Evolutionary conservation across 2,113 vertebrate genomes (phyloP).

Genomic region (Petaurus breviceps): DNA sequence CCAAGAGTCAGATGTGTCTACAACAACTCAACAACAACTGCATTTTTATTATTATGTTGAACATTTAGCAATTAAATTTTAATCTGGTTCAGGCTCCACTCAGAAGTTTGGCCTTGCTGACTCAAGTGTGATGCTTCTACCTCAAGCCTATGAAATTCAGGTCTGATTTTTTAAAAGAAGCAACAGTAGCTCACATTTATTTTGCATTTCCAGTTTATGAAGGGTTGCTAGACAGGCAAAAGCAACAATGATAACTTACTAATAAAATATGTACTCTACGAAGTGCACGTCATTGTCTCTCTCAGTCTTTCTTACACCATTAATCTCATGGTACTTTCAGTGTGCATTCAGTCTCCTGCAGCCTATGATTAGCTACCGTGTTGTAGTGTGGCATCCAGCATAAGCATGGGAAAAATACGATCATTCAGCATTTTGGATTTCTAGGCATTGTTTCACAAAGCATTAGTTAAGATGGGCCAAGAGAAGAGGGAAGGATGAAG

Average conservation of each 20-base stretch:
- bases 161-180: not conserved
- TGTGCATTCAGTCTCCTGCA: slow-evolving; percentile 20
- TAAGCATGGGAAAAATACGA: slow-evolving; percentile 26
- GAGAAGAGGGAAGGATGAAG: slow-evolving; percentile 47
- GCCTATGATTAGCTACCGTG: slow-evolving; percentile 18
- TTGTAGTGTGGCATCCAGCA: not conserved
- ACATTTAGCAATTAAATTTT: no score
- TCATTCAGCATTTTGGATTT: not conserved
- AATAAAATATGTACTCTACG: not conserved
- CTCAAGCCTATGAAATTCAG: no score
- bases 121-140: no score
- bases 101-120: no score
- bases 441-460: slow-evolving; percentile 45
- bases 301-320: not conserved
- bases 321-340: not conserved
- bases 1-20: no score
- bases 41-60: no score
- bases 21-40: no score
- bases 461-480: slow-evolving; percentile 24
- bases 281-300: slow-evolving; percentile 32
- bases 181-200: not conserved
- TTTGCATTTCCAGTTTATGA: not conserved
- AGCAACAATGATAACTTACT: not conserved
- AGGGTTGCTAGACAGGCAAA: not conserved
- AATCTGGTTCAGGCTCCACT: no score